Conservation (phyloP, 2,797 vertebrate species). For the Gymnoscopelus braueri region DNA sequence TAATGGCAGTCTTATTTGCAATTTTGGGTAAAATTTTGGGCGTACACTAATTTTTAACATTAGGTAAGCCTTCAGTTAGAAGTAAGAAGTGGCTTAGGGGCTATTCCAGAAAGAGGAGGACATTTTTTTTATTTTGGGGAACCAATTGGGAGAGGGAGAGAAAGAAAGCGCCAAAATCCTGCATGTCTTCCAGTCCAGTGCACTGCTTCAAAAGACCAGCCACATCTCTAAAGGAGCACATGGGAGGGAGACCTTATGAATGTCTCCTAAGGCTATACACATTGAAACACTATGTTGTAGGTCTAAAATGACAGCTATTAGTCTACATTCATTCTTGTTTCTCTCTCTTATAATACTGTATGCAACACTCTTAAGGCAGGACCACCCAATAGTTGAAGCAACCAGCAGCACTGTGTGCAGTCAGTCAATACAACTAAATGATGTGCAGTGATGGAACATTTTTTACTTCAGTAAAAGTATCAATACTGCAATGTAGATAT, state of each 20-base stretch:
- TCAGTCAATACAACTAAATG: not conserved
- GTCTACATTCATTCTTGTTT: not conserved
- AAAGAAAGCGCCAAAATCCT: slow-evolving; percentile 25
- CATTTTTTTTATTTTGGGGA: no score
- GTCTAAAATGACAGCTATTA: not conserved
- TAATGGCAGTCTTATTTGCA: no score
- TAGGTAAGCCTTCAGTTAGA: no score
- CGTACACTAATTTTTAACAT: no score
- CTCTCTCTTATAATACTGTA: not conserved
- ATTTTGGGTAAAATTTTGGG: no score
- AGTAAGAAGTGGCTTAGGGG: no score
- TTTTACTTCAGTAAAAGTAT: no score
- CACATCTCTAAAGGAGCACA: slow-evolving; percentile 58
- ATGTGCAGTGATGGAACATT: no score
- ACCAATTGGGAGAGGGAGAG: not conserved
- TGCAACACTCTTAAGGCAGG: no score
- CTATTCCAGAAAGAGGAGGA: not conserved
- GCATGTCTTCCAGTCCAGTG: slow-evolving; percentile 61
- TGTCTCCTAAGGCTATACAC: slow-evolving; percentile 13
- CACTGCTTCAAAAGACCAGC: slow-evolving; percentile 71
- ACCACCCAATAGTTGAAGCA: not conserved
- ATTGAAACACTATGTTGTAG: not conserved
- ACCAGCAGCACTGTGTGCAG: not conserved
- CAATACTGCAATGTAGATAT: no score
- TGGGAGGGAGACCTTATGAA: slow-evolving; percentile 41